These are phyloP conservation scores for Thysanoteuthis rhombus DNA, from an alignment of 2,888 invertebrate species.

Conservation along the genomic window DNA sequence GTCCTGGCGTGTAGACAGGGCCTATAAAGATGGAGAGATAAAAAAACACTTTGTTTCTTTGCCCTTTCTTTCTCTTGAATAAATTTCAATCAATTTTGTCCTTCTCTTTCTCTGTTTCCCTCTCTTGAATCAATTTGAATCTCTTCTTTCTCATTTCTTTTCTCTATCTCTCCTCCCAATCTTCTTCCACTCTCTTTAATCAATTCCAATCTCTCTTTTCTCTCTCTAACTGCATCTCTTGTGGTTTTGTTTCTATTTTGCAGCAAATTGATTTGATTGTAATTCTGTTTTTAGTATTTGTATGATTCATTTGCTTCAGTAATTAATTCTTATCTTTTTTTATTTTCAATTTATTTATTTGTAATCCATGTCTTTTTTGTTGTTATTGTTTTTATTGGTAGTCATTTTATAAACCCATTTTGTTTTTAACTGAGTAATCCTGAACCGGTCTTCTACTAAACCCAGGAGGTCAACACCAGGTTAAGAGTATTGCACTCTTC, in stretches of 20 bases:
- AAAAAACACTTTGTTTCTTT: no score
- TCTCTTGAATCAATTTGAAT: no score
- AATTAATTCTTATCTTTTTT: not conserved
- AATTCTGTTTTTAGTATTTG: not conserved
- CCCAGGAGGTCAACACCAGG: not conserved
- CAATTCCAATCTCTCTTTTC: not conserved
- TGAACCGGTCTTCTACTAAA: not conserved
- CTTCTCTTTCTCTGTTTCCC: no score
- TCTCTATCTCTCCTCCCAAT: no score
- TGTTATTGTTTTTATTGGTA: not conserved
- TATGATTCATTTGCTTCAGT: not conserved
- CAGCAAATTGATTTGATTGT: not conserved
- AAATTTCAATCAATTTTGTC: no score
- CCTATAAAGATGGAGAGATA: no score
- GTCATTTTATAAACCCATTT: not conserved
- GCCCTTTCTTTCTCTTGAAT: no score
- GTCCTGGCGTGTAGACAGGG: no score
- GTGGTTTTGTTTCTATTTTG: not conserved
- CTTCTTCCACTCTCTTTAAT: no score
- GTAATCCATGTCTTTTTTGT: not conserved
- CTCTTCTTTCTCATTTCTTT: not conserved
- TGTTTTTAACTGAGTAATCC: not conserved
- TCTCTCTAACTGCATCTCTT: not conserved
- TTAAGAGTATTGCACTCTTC: not conserved
- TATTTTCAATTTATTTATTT: not conserved